Conservation (phyloP, 2,888 invertebrate genomes). For the Vanessa cardui region DNA sequence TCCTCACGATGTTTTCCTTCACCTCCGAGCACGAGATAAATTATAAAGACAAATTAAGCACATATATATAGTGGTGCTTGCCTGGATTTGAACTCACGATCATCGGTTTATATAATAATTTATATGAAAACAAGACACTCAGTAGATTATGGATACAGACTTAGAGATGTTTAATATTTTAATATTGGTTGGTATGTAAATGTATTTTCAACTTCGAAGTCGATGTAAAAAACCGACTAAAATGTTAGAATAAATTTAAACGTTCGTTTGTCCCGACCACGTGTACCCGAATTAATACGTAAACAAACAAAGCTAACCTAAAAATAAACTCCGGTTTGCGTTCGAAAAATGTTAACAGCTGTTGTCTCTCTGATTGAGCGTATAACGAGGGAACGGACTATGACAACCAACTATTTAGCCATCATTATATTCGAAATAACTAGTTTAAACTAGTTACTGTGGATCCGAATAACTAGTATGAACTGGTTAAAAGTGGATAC, state of each 20-base stretch:
- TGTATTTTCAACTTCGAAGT: background rate
- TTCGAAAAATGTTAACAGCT: constrained; percentile 50
- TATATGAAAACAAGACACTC: too few relatives aligned
- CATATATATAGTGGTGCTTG: too few relatives aligned
- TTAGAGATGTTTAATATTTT: too few relatives aligned
- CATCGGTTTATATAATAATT: too few relatives aligned
- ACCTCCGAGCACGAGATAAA: too few relatives aligned
- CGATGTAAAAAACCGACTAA: background rate
- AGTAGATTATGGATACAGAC: too few relatives aligned
- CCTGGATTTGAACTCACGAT: too few relatives aligned
- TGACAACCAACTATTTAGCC: constrained; percentile 56
- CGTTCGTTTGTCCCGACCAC: constrained; percentile 28
- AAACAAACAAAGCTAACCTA: constrained; percentile 40
- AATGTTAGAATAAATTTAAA: constrained; percentile 24
- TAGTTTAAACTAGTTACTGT: background rate
- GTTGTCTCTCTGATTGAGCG: constrained; percentile 58
- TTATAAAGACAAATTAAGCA: too few relatives aligned
- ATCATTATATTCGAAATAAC: constrained; percentile 7
- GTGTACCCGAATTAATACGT: constrained; percentile 38
- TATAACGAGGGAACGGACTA: constrained; percentile 50
- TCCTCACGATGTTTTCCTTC: too few relatives aligned
- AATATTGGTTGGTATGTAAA: too few relatives aligned
- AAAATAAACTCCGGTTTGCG: constrained; percentile 40
- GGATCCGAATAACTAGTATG: too few relatives aligned
- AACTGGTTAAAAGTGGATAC: too few relatives aligned